phyloP scores from a whole-genome alignment of 2,113 vertebrate species.

The Ginglymostoma cirratum region DNA sequence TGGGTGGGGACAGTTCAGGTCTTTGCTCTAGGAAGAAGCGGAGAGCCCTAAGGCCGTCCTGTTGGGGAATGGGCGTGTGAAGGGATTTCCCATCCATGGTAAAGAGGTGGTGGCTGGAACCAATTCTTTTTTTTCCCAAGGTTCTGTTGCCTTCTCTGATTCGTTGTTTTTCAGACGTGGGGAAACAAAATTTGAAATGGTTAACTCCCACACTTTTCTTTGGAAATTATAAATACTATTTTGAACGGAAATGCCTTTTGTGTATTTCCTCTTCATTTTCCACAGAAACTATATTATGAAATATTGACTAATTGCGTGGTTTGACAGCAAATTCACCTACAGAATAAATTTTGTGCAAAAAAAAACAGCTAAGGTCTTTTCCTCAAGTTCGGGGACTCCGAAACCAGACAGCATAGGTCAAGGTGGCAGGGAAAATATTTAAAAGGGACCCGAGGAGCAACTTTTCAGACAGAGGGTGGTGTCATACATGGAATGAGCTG shows the following conservation, averaged over 20 bases:
- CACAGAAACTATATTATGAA: slow-evolving; percentile 23
- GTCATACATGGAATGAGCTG: too few relatives aligned
- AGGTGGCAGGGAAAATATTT: too few relatives aligned
- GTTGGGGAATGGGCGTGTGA: too few relatives aligned
- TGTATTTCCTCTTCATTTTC: slow-evolving; percentile 32
- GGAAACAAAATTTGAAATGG: slow-evolving; percentile 57
- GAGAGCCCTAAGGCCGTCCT: too few relatives aligned
- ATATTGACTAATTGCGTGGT: background rate
- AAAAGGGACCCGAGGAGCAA: too few relatives aligned
- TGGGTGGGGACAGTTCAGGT: too few relatives aligned
- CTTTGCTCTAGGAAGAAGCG: too few relatives aligned
- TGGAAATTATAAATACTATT: slow-evolving; percentile 27
- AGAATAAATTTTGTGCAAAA: slow-evolving; percentile 28
- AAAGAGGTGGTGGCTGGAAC: too few relatives aligned
- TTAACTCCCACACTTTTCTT: slow-evolving; percentile 2
- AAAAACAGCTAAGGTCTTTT: background rate
- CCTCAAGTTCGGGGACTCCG: too few relatives aligned
- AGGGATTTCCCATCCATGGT: too few relatives aligned
- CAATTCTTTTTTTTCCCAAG: slow-evolving; percentile 39
- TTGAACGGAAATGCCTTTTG: slow-evolving; percentile 32
- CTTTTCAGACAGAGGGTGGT: too few relatives aligned
- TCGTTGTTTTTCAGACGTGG: slow-evolving; percentile 56
- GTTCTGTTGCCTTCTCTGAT: slow-evolving; percentile 54
- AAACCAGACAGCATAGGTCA: too few relatives aligned
- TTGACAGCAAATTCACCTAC: slow-evolving; percentile 9